Evolutionary conservation across 2,888 invertebrate species (phyloP).

Genomic region (Alloscopus bannaensis): DNA sequence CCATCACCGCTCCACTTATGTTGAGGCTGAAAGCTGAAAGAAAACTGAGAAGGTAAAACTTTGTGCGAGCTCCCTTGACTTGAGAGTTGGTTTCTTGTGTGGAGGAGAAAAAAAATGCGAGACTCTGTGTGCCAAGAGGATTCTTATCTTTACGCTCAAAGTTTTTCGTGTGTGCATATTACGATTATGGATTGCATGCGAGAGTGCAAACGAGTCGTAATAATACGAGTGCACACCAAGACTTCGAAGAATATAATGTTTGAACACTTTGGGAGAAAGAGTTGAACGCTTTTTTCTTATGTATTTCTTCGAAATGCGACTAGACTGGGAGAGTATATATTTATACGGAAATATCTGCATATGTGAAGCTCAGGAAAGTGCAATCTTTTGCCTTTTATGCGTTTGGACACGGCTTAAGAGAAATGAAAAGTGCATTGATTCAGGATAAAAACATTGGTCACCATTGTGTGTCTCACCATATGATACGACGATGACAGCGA

Average conservation of each 20-base stretch:
- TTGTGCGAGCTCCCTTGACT: neutral
- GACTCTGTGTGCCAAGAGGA: neutral
- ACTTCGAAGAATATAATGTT: neutral
- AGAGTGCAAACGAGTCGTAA: neutral
- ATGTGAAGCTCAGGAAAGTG: no score
- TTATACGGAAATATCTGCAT: constrained; percentile 14
- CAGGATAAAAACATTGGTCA: no score
- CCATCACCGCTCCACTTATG: neutral
- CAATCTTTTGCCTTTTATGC: no score
- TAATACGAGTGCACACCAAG: neutral
- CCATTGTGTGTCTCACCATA: no score
- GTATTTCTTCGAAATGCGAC: no score
- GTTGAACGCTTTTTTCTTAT: neutral
- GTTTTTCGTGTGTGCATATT: constrained; percentile 1
- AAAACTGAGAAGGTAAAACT: constrained; percentile 22
- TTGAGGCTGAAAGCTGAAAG: constrained; percentile 5
- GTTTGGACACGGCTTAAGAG: neutral
- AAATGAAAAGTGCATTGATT: no score
- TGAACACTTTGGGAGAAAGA: neutral
- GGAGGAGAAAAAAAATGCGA: neutral
- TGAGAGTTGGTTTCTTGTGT: no score
- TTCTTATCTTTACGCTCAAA: constrained; percentile 33
- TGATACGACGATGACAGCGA: no score
- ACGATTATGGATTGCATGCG: neutral
- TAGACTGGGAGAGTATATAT: no score